Evolutionary conservation across 2,113 vertebrate genomes (phyloP).

Genomic region (Cyprinodon tularosa): DNA sequence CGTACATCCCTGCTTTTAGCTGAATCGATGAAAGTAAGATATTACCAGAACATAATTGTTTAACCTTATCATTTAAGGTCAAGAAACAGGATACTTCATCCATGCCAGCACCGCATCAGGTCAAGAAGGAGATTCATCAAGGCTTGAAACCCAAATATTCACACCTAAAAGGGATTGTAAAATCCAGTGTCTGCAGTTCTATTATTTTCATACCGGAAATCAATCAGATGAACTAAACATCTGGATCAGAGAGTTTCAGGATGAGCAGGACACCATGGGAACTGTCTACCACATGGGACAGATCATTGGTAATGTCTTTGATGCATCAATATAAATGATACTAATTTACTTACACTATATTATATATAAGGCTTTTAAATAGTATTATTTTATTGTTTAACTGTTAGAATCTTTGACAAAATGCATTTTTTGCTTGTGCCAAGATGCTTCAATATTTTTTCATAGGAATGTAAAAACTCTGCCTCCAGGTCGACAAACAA

Average conservation of each 20-base stretch:
- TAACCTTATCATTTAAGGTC: neutral
- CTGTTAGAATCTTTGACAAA: neutral
- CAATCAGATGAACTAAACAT: constrained; percentile 76
- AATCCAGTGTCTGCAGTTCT: constrained; percentile 88
- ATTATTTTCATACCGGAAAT: constrained; percentile 80
- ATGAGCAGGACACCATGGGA: constrained; percentile 27
- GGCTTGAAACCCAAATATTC: constrained; percentile 80
- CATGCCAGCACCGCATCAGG: constrained; percentile 66
- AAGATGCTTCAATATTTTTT: neutral
- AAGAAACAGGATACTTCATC: constrained; percentile 54
- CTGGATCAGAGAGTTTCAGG: constrained; percentile 77
- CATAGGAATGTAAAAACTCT: neutral
- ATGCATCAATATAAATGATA: neutral
- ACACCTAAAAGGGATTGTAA: constrained; percentile 69
- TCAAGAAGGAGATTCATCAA: constrained; percentile 57
- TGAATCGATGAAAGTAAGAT: neutral
- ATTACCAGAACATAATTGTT: no score
- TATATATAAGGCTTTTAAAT: neutral
- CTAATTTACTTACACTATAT: neutral
- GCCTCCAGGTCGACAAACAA: constrained; percentile 44
- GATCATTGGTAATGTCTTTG: constrained; percentile 74
- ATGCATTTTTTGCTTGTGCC: neutral
- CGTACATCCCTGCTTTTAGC: neutral
- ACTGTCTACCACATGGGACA: constrained; percentile 60
- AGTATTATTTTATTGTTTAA: neutral